phyloP scores from a whole-genome alignment of 2,797 vertebrate genomes.

The Semotilus atromaculatus region DNA sequence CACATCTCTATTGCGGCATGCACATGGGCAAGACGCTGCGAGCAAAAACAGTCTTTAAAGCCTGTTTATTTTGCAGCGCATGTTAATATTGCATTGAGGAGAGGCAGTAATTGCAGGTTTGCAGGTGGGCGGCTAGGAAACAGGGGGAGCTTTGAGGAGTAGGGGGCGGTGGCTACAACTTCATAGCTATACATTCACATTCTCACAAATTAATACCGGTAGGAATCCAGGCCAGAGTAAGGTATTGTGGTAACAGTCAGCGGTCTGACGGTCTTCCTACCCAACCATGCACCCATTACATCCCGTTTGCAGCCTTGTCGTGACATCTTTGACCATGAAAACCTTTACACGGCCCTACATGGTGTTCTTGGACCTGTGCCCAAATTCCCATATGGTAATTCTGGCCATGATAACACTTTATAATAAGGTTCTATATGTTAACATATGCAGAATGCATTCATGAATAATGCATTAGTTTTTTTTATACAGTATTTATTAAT shows the following conservation, averaged over 20 bases:
- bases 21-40: constrained; percentile 37
- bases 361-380: background rate
- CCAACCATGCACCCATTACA: background rate
- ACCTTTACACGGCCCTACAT: background rate
- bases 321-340: background rate
- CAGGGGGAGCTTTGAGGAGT: background rate
- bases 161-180: background rate
- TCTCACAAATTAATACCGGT: background rate
- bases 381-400: constrained; percentile 32
- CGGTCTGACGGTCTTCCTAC: background rate
- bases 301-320: background rate
- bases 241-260: background rate
- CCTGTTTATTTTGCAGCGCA: constrained; percentile 41
- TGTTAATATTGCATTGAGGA: constrained; percentile 53
- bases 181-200: background rate
- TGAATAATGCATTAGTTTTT: background rate
- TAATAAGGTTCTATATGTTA: constrained; percentile 17
- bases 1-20: constrained; percentile 44
- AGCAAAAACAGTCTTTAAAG: constrained; percentile 41
- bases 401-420: constrained; percentile 14
- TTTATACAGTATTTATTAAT: background rate
- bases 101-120: constrained; percentile 23
- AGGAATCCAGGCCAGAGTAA: background rate
- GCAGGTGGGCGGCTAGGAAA: constrained; percentile 12
- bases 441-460: background rate